Evolutionary conservation across 2,888 invertebrate genomes (phyloP).

Genomic region (Portevinia maculata): DNA sequence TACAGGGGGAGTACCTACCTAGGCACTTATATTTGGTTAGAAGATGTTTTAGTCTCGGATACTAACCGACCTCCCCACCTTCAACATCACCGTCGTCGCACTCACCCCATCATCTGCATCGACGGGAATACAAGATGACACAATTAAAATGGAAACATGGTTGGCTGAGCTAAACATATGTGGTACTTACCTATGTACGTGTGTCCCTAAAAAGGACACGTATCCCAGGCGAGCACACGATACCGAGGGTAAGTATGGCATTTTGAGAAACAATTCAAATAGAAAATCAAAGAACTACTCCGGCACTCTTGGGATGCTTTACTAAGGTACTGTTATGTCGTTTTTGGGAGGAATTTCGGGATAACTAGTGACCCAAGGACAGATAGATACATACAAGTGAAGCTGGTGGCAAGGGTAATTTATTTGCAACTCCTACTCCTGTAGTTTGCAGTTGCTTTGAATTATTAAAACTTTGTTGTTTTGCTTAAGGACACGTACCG

Average conservation of each 20-base stretch:
- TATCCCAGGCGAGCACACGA: constrained; percentile 20
- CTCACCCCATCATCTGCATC: constrained; percentile 34
- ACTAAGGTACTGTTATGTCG: neutral
- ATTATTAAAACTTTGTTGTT: constrained; percentile 64
- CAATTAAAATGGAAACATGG: constrained; percentile 71
- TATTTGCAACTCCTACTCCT: constrained; percentile 44
- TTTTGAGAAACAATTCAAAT: constrained; percentile 71
- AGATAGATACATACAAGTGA: constrained; percentile 31
- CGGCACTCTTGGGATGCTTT: constrained; percentile 42
- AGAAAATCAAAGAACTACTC: constrained; percentile 74
- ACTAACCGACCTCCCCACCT: neutral
- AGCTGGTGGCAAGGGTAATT: constrained; percentile 67
- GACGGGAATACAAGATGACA: constrained; percentile 73
- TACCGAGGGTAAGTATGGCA: constrained; percentile 34
- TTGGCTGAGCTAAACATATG: constrained; percentile 63
- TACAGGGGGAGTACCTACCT: constrained; percentile 13
- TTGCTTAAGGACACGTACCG: constrained; percentile 24
- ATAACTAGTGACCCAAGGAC: constrained; percentile 5
- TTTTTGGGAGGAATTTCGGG: constrained; percentile 9
- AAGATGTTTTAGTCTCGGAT: constrained; percentile 35
- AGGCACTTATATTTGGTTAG: constrained; percentile 57
- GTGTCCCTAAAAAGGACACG: constrained; percentile 66
- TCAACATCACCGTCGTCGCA: neutral
- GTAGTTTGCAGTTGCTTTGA: constrained; percentile 44
- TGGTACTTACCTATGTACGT: constrained; percentile 48